Conservation (phyloP, 2,888 invertebrate genomes). For the Chaetoderma sp. region DNA sequence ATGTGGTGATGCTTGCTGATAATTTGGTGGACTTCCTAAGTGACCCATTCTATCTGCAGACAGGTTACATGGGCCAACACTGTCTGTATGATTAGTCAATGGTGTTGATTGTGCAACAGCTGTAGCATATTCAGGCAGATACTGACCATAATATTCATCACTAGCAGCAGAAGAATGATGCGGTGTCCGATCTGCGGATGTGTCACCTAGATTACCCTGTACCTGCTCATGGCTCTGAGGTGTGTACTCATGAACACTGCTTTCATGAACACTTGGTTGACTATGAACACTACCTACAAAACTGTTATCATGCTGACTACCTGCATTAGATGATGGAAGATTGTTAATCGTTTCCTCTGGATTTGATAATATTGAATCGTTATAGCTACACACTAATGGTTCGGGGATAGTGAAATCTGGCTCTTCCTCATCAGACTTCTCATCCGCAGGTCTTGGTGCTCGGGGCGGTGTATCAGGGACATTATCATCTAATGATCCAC, state of each 20-base stretch:
- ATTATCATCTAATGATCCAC: slow-evolving; percentile 36
- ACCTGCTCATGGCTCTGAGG: slow-evolving; percentile 14
- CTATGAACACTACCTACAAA: too few species aligned
- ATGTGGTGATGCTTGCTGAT: too few species aligned
- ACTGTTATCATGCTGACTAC: not conserved
- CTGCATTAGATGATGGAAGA: not conserved
- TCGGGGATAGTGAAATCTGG: slow-evolving; percentile 15
- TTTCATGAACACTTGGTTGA: not conserved
- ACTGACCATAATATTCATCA: slow-evolving; percentile 60
- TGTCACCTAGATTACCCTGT: slow-evolving; percentile 1
- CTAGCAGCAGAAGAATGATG: slow-evolving; percentile 52
- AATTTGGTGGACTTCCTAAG: too few species aligned
- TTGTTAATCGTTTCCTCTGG: not conserved
- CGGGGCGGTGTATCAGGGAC: slow-evolving; percentile 43
- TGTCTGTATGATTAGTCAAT: too few species aligned
- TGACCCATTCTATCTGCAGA: too few species aligned
- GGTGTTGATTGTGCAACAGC: not conserved
- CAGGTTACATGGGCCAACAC: too few species aligned
- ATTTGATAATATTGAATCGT: not conserved
- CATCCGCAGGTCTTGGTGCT: slow-evolving; percentile 39
- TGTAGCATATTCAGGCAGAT: slow-evolving; percentile 46
- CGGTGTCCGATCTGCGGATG: slow-evolving; percentile 12
- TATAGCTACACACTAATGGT: not conserved
- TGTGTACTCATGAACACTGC: not conserved
- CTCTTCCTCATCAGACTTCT: slow-evolving; percentile 40